Conservation (phyloP, 2,888 invertebrate genomes). For the Camponotus fellah region DNA sequence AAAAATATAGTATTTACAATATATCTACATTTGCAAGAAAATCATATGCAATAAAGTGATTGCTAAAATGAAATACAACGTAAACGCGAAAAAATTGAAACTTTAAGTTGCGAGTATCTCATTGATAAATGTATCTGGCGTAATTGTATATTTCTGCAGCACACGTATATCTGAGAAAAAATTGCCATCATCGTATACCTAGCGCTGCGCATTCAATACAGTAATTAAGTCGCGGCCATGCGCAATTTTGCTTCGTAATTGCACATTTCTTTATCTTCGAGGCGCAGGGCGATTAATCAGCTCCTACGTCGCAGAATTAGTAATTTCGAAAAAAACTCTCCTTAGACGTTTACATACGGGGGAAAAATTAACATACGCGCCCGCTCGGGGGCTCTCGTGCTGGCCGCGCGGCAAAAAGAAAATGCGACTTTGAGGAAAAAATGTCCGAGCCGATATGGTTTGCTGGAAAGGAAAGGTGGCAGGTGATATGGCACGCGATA, state of each 20-base stretch:
- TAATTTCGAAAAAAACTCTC: constrained; percentile 15
- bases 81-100: background rate
- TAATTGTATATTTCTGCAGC: background rate
- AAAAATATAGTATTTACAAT: too few relatives aligned
- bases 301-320: constrained; percentile 36
- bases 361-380: constrained; percentile 46
- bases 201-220: background rate
- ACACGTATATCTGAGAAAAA: background rate
- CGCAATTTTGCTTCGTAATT: constrained; percentile 36
- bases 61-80: background rate
- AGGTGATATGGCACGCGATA: constrained; percentile 75
- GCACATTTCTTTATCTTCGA: constrained; percentile 37
- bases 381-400: constrained; percentile 13
- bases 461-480: constrained; percentile 69
- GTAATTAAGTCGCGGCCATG: constrained; percentile 34
- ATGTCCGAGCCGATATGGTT: constrained; percentile 68
- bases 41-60: background rate
- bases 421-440: constrained; percentile 67
- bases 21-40: background rate
- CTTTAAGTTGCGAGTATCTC: background rate
- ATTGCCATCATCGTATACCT: constrained; percentile 14
- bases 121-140: constrained; percentile 2
- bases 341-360: constrained; percentile 8
- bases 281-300: constrained; percentile 37
- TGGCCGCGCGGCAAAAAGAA: constrained; percentile 51